Conservation (phyloP, 2,113 vertebrate genomes). For the Notechis scutatus region DNA sequence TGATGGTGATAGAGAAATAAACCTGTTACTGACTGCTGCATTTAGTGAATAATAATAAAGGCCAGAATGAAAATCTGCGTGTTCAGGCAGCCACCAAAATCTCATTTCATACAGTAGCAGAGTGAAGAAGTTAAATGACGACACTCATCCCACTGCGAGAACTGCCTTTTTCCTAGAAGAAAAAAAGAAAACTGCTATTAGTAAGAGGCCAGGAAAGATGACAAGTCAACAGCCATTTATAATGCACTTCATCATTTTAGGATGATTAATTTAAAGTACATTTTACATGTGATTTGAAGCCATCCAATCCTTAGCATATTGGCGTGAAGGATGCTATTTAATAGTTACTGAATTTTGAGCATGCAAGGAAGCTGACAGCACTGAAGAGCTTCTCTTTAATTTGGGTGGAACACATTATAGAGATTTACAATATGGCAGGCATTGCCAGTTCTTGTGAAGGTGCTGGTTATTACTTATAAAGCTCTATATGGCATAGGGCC, state of each 20-base stretch:
- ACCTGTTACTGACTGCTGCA: not conserved
- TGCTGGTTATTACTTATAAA: not conserved
- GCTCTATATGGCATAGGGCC: not conserved
- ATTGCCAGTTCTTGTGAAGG: not conserved
- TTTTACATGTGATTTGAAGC: not conserved
- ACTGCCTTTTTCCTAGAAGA: conserved; percentile 84
- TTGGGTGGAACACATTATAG: not conserved
- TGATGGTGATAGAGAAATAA: not conserved
- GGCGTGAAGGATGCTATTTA: not conserved
- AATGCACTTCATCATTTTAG: not conserved
- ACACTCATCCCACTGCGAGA: conserved; percentile 86
- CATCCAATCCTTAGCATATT: not conserved
- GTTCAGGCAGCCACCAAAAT: conserved; percentile 26
- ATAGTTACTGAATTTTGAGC: not conserved
- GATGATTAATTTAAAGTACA: not conserved
- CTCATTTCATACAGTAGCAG: not conserved
- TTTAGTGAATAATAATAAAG: conserved; percentile 1
- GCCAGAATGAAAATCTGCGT: not conserved
- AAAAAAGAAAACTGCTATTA: conserved; percentile 38
- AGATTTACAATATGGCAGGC: not conserved
- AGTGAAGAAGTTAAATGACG: conserved; percentile 73
- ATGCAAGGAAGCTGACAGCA: not conserved
- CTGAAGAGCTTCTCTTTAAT: not conserved
- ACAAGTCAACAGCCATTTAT: not conserved
- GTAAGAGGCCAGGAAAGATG: not conserved